Evolutionary conservation across 1,140 invertebrate genomes (phyloP).

Genomic region (Dermatophagoides farinae): DNA sequence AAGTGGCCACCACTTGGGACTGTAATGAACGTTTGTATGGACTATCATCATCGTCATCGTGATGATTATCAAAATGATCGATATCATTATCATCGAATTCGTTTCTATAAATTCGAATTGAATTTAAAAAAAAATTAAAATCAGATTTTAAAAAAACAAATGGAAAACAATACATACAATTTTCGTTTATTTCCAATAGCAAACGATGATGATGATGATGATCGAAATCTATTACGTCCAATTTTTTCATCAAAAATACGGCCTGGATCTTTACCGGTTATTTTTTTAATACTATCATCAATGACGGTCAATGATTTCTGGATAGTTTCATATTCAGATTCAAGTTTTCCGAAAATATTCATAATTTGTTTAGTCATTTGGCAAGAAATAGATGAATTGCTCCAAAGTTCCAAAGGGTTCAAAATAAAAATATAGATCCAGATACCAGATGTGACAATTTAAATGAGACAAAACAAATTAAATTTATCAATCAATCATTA

Average conservation of each 20-base stretch:
- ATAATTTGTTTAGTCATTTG: neutral
- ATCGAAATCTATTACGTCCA: neutral
- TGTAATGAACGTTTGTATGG: slow-evolving; percentile 25
- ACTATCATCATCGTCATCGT: too few species aligned
- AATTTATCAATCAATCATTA: too few species aligned
- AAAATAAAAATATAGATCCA: too few species aligned
- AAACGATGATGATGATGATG: neutral
- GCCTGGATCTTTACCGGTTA: slow-evolving; percentile 14
- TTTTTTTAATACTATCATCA: slow-evolving; percentile 14
- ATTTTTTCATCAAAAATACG: neutral
- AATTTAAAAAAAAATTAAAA: neutral
- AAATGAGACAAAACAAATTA: too few species aligned
- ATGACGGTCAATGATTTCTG: slow-evolving; percentile 13
- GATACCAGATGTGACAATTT: too few species aligned
- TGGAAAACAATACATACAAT: neutral
- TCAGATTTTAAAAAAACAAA: neutral
- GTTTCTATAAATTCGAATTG: slow-evolving; percentile 1
- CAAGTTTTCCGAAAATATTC: slow-evolving; percentile 9
- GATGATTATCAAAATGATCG: neutral
- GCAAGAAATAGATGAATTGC: neutral
- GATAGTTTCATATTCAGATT: slow-evolving; percentile 11
- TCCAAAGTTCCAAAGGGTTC: too few species aligned
- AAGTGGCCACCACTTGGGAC: slow-evolving; percentile 28
- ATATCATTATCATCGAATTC: slow-evolving; percentile 8
- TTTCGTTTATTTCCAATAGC: neutral